Conservation (phyloP, 2,888 invertebrate genomes). For the Sphecodes monilicornis region DNA sequence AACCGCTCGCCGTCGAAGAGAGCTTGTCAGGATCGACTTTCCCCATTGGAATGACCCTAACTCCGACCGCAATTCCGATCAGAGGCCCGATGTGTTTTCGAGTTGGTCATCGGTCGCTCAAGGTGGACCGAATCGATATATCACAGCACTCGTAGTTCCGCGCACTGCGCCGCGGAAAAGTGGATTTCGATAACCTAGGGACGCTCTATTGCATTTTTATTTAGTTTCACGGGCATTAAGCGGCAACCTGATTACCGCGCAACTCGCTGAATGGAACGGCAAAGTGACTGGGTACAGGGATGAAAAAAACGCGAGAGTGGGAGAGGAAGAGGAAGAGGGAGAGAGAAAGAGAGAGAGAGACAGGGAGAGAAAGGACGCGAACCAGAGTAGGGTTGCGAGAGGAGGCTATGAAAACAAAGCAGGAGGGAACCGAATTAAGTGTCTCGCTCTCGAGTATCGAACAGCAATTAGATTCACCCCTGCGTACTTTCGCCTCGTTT, state of each 20-base stretch:
- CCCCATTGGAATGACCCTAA: constrained; percentile 3
- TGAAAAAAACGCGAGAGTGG: constrained; percentile 20
- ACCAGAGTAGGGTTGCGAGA: constrained; percentile 36
- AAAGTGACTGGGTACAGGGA: constrained; percentile 59
- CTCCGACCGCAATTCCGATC: neutral
- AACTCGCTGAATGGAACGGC: constrained; percentile 67
- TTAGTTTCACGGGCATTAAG: constrained; percentile 78
- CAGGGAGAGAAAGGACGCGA: constrained; percentile 24
- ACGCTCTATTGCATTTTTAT: constrained; percentile 78
- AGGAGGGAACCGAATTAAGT: constrained; percentile 58
- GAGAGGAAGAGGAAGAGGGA: no score
- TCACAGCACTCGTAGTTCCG: constrained; percentile 63
- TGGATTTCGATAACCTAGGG: constrained; percentile 79
- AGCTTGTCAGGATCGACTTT: constrained; percentile 26
- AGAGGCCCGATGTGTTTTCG: constrained; percentile 58
- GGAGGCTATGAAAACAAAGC: constrained; percentile 63
- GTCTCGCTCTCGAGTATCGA: constrained; percentile 54
- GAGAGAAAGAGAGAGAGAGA: constrained; percentile 24
- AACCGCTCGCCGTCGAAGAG: constrained; percentile 35
- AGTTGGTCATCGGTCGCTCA: constrained; percentile 59
- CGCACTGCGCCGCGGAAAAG: constrained; percentile 70
- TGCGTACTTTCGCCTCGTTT: constrained; percentile 25
- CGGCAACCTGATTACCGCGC: constrained; percentile 74
- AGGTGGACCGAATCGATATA: constrained; percentile 71
- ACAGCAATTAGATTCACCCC: constrained; percentile 52